Conservation (phyloP, 2,113 vertebrate species). For the Vulpes ferrilata region DNA sequence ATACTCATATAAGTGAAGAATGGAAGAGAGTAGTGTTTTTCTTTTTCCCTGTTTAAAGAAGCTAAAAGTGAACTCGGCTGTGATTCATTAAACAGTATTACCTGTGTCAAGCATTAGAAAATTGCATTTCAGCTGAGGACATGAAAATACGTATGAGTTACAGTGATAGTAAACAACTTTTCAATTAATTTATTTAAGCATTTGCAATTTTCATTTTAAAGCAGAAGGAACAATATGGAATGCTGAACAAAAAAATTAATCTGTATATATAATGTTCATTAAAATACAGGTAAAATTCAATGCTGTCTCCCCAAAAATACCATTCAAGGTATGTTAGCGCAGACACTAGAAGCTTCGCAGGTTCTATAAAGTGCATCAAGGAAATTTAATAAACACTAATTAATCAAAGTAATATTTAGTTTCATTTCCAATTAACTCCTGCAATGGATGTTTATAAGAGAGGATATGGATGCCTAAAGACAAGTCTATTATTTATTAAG, state of each 20-base stretch:
- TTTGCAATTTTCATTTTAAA: conserved; percentile 72
- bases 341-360: background rate
- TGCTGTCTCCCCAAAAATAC: conserved; percentile 40
- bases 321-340: conserved; percentile 16
- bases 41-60: background rate
- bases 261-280: conserved; percentile 58
- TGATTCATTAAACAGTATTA: conserved; percentile 70
- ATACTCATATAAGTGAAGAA: conserved; percentile 3
- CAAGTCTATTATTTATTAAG: conserved; percentile 78
- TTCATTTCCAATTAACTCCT: conserved; percentile 74
- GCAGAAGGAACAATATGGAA: conserved; percentile 67
- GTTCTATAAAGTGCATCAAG: conserved; percentile 54
- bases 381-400: conserved; percentile 69
- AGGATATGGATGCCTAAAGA: conserved; percentile 65
- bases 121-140: conserved; percentile 70
- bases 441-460: conserved; percentile 60
- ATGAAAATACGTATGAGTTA: conserved; percentile 65
- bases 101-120: conserved; percentile 64
- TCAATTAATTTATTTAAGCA: conserved; percentile 78
- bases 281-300: conserved; percentile 64
- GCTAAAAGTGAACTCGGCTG: conserved; percentile 14
- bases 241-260: conserved; percentile 62
- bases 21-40: background rate
- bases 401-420: conserved; percentile 80
- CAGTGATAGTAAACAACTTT: conserved; percentile 66